Conservation (phyloP, 2,113 vertebrate genomes). For the Aphyosemion australe region DNA sequence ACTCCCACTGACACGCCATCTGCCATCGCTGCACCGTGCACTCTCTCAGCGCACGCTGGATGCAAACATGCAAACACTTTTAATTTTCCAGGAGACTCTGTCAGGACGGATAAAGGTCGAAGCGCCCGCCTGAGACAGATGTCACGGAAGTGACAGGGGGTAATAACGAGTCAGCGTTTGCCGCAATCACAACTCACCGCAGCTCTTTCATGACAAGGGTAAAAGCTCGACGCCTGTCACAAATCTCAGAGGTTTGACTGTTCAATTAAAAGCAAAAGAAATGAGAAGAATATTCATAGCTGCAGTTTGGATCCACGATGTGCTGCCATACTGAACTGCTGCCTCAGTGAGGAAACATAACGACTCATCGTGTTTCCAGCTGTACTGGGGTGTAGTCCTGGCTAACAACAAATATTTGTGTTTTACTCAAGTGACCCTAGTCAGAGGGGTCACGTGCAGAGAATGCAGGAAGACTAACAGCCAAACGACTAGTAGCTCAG, state of each 20-base stretch:
- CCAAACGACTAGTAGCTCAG: too few species aligned
- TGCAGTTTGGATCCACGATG: background rate
- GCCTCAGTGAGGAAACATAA: background rate
- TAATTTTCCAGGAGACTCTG: slow-evolving; percentile 55
- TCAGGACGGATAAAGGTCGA: slow-evolving; percentile 53
- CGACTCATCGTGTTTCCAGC: background rate
- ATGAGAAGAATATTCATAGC: background rate
- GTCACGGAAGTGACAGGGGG: slow-evolving; percentile 38
- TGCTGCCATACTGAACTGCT: background rate
- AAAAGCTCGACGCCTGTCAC: slow-evolving; percentile 10
- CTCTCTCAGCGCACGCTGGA: slow-evolving; percentile 25
- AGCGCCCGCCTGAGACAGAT: slow-evolving; percentile 27
- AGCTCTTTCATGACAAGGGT: background rate
- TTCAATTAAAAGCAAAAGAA: background rate
- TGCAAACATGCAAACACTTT: slow-evolving; percentile 32
- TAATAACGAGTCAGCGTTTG: slow-evolving; percentile 43
- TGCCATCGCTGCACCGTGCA: slow-evolving; percentile 47
- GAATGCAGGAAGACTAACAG: too few species aligned
- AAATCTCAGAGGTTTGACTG: background rate
- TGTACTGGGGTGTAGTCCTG: too few species aligned
- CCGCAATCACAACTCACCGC: slow-evolving; percentile 17
- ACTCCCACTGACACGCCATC: slow-evolving; percentile 68
- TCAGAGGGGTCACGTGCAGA: too few species aligned
- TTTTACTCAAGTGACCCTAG: too few species aligned
- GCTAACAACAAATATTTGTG: too few species aligned